phyloP scores from a whole-genome alignment of 2,113 vertebrate genomes.

The Elachura formosa region DNA sequence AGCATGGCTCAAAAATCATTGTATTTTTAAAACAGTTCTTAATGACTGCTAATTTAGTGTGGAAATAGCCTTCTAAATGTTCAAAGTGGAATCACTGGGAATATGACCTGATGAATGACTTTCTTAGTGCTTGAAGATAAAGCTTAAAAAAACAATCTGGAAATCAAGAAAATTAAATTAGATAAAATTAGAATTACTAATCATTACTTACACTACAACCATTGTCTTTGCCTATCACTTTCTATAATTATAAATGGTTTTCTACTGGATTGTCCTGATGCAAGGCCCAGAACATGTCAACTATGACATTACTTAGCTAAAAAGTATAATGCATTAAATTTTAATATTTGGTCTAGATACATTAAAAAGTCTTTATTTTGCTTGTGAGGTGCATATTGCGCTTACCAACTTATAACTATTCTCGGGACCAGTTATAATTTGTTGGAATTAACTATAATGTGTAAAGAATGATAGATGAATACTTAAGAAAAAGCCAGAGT shows the following conservation, averaged over 20 bases:
- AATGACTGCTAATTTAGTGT: neutral
- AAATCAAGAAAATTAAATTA: neutral
- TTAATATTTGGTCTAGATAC: neutral
- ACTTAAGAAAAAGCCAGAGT: neutral
- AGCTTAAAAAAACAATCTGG: neutral
- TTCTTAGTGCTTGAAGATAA: neutral
- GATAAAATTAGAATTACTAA: neutral
- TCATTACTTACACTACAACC: neutral
- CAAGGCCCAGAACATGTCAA: neutral
- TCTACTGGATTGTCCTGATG: neutral
- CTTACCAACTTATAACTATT: neutral
- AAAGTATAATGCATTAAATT: neutral
- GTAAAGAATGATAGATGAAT: neutral
- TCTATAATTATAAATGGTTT: neutral
- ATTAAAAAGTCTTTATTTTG: neutral
- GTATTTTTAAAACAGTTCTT: neutral
- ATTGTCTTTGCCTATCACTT: neutral
- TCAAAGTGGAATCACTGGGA: neutral
- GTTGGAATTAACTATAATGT: neutral
- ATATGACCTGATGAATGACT: neutral
- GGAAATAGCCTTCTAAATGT: neutral
- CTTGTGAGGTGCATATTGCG: neutral
- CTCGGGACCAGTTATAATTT: neutral
- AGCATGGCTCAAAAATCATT: neutral
- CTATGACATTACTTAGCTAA: neutral